phyloP scores from a whole-genome alignment of 2,797 vertebrate genomes.

The Triplophysa bombifrons region DNA sequence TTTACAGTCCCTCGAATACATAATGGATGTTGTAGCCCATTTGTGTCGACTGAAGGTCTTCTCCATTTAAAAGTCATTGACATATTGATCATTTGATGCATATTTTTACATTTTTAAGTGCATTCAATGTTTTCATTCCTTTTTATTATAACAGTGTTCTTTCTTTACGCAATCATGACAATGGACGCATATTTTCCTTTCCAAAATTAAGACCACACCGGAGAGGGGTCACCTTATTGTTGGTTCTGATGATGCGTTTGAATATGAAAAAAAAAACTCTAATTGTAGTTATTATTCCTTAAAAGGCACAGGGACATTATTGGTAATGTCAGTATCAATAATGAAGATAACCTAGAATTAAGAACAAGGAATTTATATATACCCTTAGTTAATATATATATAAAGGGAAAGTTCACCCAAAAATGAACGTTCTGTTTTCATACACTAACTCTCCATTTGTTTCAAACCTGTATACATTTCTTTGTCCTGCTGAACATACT shows the following conservation, averaged over 20 bases:
- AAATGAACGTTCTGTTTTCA: too few relatives aligned
- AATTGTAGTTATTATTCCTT: slow-evolving; percentile 34
- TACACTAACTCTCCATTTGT: too few relatives aligned
- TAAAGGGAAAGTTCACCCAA: too few relatives aligned
- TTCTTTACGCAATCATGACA: slow-evolving; percentile 52
- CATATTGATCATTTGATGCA: slow-evolving; percentile 68
- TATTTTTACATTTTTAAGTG: slow-evolving; percentile 56
- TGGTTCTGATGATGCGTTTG: neutral
- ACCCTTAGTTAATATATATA: too few relatives aligned
- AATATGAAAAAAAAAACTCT: slow-evolving; percentile 19
- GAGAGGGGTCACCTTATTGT: slow-evolving; percentile 26
- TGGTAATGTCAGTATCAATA: slow-evolving; percentile 13
- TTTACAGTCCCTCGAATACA: slow-evolving; percentile 69
- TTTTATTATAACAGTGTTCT: slow-evolving; percentile 28
- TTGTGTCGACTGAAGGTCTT: slow-evolving; percentile 57
- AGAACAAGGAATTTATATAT: too few relatives aligned
- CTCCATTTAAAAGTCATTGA: slow-evolving; percentile 60
- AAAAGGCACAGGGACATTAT: neutral
- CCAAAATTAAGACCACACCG: slow-evolving; percentile 14
- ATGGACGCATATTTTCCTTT: slow-evolving; percentile 56
- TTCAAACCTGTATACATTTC: too few relatives aligned
- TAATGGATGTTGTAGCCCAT: slow-evolving; percentile 41
- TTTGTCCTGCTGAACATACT: neutral
- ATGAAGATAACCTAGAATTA: slow-evolving; percentile 21
- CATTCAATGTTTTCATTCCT: slow-evolving; percentile 47